A percentile compares a stretch with the other conserved stretches of the same genome.
Conservation (phyloP, 2,888 invertebrate species). For the Lacanobia oleracea region DNA sequence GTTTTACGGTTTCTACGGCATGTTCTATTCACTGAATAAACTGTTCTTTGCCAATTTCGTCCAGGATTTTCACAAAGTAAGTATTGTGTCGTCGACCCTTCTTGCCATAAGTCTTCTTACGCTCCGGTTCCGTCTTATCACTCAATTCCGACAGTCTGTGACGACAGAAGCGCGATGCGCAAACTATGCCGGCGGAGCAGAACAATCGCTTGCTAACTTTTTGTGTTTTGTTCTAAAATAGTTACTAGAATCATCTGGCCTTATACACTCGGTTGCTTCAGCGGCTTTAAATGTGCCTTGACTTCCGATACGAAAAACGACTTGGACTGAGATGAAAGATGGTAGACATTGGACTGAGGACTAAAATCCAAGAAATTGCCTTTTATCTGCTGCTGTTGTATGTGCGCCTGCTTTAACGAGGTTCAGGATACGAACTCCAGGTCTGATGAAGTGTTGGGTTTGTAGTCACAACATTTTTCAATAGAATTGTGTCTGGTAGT, state of each 20-base stretch:
- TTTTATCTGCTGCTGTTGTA: neutral
- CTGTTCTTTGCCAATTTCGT: neutral
- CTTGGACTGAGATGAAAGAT: too few relatives aligned
- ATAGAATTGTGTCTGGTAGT: too few relatives aligned
- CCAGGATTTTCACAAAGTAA: neutral
- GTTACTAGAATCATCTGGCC: constrained; percentile 7
- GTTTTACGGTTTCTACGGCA: neutral
- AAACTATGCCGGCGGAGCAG: constrained; percentile 24
- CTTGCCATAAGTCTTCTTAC: constrained; percentile 3
- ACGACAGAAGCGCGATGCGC: constrained; percentile 22
- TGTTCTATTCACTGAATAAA: neutral
- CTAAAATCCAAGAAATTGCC: too few relatives aligned
- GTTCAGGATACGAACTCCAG: neutral
- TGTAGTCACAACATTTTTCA: too few relatives aligned
- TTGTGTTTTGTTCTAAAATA: constrained; percentile 26
- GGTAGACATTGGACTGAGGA: neutral
- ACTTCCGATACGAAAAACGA: neutral
- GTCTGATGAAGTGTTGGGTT: too few relatives aligned
- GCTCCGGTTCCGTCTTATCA: constrained; percentile 13
- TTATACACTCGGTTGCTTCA: neutral
- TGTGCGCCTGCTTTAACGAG: neutral
- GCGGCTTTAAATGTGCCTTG: neutral
- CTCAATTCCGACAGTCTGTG: constrained; percentile 27
- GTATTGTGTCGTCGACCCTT: constrained; percentile 2
- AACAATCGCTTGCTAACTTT: constrained; percentile 17